Evolutionary conservation across 2,113 vertebrate genomes (phyloP).

Genomic region (Puntigrus tetrazona): DNA sequence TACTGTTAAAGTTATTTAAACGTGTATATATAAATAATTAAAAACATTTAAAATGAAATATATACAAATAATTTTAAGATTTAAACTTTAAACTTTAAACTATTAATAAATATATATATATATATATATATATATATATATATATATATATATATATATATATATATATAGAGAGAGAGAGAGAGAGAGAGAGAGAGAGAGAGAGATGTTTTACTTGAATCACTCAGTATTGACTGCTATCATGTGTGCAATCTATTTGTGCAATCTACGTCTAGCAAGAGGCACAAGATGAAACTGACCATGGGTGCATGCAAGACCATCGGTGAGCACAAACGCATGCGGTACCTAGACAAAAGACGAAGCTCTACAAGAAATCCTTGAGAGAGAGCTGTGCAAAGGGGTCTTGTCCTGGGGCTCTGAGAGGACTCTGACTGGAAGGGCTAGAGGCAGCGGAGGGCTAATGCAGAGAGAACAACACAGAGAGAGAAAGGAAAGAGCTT

Average conservation of each 20-base stretch:
- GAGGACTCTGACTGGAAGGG: conserved; percentile 99
- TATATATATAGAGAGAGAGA: no score
- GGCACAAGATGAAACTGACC: not conserved
- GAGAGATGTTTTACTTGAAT: no score
- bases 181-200: no score
- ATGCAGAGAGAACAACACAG: conserved; percentile 75
- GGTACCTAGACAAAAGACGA: conserved; percentile 95
- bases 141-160: no score
- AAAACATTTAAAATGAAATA: no score
- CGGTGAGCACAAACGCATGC: conserved; percentile 68
- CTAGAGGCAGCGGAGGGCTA: conserved; percentile 99
- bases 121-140: no score
- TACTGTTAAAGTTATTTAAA: no score
- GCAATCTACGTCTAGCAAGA: not conserved
- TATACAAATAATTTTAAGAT: not conserved
- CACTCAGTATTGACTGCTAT: no score
- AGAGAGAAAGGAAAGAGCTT: conserved; percentile 76
- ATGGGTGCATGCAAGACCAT: conserved; percentile 57
- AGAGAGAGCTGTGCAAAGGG: conserved; percentile 99
- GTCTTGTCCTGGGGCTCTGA: conserved; percentile 98
- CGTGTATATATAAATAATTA: no score
- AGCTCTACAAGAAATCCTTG: conserved; percentile 99
- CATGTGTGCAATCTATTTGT: not conserved
- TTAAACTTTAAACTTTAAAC: no score
- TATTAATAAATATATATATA: no score